These are phyloP conservation scores for Chydorus sphaericus DNA, from an alignment of 2,888 invertebrate species.

Conservation along the genomic window DNA sequence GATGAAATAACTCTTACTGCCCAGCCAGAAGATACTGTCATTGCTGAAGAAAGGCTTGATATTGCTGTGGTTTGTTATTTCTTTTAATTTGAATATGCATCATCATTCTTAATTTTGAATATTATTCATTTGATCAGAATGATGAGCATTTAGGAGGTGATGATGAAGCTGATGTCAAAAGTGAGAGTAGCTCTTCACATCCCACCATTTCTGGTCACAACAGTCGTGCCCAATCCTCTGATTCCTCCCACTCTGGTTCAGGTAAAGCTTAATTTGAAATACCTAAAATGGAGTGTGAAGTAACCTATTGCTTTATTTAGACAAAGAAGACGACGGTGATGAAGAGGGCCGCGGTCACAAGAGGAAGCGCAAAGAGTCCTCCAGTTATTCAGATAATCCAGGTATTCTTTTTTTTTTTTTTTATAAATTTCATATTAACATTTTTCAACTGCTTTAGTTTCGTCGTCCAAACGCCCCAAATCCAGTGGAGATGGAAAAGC, in stretches of 20 bases:
- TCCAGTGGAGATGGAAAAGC: slow-evolving; percentile 33
- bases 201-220: slow-evolving; percentile 51
- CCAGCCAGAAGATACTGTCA: slow-evolving; percentile 8
- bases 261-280: slow-evolving; percentile 20
- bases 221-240: slow-evolving; percentile 43
- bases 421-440: neutral
- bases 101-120: too few species aligned
- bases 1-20: slow-evolving; percentile 9
- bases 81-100: neutral
- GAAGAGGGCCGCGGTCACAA: slow-evolving; percentile 28
- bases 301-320: too few species aligned
- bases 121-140: neutral
- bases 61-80: neutral
- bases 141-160: slow-evolving; percentile 13
- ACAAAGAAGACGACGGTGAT: slow-evolving; percentile 18
- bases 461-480: slow-evolving; percentile 26
- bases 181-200: slow-evolving; percentile 76
- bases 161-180: slow-evolving; percentile 62
- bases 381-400: too few species aligned
- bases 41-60: neutral
- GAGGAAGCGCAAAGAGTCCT: slow-evolving; percentile 15
- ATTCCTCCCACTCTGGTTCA: slow-evolving; percentile 56
- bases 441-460: neutral
- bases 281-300: neutral
- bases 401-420: neutral